These are phyloP conservation scores for Agrochola lota DNA, from an alignment of 2,888 invertebrate genomes.

Conservation along the genomic window DNA sequence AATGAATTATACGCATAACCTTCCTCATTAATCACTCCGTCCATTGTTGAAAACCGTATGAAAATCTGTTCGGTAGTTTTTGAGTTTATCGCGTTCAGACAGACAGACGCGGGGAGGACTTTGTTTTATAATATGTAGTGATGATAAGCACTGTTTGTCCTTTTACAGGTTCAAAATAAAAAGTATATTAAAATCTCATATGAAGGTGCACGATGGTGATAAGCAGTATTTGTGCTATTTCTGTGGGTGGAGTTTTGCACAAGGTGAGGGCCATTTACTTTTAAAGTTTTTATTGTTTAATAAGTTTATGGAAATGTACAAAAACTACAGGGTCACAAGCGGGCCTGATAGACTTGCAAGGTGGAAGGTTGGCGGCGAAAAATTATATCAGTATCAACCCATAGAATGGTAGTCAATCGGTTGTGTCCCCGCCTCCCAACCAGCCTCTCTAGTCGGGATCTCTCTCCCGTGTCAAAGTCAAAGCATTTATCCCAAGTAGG, in stretches of 20 bases:
- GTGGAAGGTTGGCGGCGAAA: not conserved
- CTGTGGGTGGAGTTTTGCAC: conserved; percentile 85
- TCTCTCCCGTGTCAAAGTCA: not conserved
- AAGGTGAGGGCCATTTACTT: conserved; percentile 72
- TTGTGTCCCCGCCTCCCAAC: too few species aligned
- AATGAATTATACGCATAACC: too few species aligned
- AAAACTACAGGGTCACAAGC: conserved; percentile 17
- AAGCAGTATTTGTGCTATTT: conserved; percentile 83
- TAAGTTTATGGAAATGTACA: conserved; percentile 14
- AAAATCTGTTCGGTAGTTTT: too few species aligned
- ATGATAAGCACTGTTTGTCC: conserved; percentile 1
- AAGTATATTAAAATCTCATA: conserved; percentile 82
- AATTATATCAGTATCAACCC: not conserved
- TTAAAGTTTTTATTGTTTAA: not conserved
- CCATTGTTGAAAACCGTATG: too few species aligned
- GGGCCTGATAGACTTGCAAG: not conserved
- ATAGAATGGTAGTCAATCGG: not conserved
- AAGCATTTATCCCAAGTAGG: not conserved
- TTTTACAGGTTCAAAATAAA: conserved; percentile 85
- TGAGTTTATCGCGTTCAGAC: too few species aligned
- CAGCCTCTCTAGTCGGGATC: too few species aligned
- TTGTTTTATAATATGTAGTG: too few species aligned
- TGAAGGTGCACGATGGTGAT: conserved; percentile 81
- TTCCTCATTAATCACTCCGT: too few species aligned
- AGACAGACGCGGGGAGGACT: too few species aligned